Evolutionary conservation across 2,888 invertebrate genomes (phyloP).

Genomic region (Venusia cambrica): DNA sequence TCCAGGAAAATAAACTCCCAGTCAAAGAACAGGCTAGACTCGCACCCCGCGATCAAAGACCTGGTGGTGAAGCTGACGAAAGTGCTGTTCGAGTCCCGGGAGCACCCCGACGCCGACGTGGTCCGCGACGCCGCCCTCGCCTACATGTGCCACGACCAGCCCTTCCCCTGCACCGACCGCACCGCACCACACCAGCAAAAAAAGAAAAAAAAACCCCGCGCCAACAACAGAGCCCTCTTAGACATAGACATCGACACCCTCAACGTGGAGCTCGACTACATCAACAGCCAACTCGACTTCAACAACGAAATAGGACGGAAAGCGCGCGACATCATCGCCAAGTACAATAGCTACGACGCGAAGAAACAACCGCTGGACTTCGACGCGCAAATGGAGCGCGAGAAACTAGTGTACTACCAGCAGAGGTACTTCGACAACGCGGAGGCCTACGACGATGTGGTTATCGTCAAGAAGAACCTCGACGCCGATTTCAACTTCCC

Average conservation of each 20-base stretch:
- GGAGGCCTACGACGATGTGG: constrained; percentile 71
- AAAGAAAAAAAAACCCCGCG: constrained; percentile 37
- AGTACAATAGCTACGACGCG: constrained; percentile 59
- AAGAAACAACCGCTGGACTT: constrained; percentile 65
- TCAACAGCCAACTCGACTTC: constrained; percentile 68
- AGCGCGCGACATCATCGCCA: constrained; percentile 67
- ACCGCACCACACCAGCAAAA: constrained; percentile 41
- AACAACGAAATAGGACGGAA: constrained; percentile 69
- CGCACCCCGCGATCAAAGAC: constrained; percentile 87
- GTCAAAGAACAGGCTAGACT: constrained; percentile 83
- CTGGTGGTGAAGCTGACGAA: constrained; percentile 84
- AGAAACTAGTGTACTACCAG: constrained; percentile 71
- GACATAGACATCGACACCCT: constrained; percentile 65
- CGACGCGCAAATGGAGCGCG: constrained; percentile 77
- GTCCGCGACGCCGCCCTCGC: constrained; percentile 91
- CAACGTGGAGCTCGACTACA: constrained; percentile 70
- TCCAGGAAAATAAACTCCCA: constrained; percentile 80
- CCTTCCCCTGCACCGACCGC: constrained; percentile 86
- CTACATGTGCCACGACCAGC: constrained; percentile 91
- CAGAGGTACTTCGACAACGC: constrained; percentile 69
- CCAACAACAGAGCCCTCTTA: constrained; percentile 46
- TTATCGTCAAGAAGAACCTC: constrained; percentile 72
- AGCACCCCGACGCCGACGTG: constrained; percentile 85
- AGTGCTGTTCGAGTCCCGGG: constrained; percentile 84
- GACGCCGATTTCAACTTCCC: constrained; percentile 77